A percentile compares a stretch with the other conserved stretches of the same genome.
phyloP scores from a whole-genome alignment of 2,113 vertebrate species.

The Nycticryphes semicollaris region DNA sequence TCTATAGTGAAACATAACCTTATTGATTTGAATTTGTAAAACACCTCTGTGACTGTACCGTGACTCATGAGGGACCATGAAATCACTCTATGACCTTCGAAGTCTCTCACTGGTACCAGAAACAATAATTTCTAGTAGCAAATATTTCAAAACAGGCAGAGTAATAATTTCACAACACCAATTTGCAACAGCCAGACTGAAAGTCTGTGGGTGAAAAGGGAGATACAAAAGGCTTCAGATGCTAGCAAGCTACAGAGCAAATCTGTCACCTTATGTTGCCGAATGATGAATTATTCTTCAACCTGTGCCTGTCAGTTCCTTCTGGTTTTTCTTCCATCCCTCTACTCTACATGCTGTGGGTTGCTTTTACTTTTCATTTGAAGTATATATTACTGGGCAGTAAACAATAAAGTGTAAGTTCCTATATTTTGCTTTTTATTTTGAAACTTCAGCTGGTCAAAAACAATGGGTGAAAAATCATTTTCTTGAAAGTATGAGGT shows the following conservation, averaged over 20 bases:
- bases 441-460: background rate
- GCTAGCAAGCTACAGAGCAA: background rate
- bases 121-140: background rate
- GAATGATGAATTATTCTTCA: slow-evolving; percentile 6
- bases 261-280: background rate
- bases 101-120: background rate
- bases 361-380: background rate
- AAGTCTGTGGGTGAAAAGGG: background rate
- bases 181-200: background rate
- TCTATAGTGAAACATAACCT: slow-evolving; percentile 5
- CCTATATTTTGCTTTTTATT: background rate
- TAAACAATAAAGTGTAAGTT: background rate
- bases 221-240: background rate
- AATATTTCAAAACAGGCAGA: background rate
- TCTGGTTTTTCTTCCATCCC: background rate
- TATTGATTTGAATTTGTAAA: slow-evolving; percentile 41
- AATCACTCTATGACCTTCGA: background rate
- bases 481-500: background rate
- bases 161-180: background rate
- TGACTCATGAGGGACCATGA: background rate
- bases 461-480: background rate
- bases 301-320: background rate
- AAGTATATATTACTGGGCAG: background rate
- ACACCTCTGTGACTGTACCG: background rate
- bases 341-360: background rate